Conservation (phyloP, 2,888 invertebrate genomes). For the Papilio demoleus region DNA sequence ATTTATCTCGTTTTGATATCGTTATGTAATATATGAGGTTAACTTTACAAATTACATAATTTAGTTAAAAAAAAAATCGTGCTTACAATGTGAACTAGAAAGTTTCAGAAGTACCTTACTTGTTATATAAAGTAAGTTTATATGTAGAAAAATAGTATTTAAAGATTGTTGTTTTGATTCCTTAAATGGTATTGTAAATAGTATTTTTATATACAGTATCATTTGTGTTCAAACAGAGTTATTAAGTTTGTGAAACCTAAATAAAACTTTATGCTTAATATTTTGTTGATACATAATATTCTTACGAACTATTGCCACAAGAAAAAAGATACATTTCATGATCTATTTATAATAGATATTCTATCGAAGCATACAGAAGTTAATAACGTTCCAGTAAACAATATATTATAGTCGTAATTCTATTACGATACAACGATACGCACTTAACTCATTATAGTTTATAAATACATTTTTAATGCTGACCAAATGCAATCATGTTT, state of each 20-base stretch:
- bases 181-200: no score
- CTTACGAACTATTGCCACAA: background rate
- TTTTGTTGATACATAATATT: no score
- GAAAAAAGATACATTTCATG: background rate
- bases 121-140: background rate
- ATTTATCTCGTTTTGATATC: constrained; percentile 9
- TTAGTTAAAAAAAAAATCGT: background rate
- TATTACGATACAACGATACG: constrained; percentile 13
- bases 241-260: no score
- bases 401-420: constrained; percentile 24
- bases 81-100: background rate
- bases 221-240: no score
- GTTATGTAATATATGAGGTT: background rate
- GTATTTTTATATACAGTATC: no score
- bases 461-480: constrained; percentile 26
- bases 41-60: background rate
- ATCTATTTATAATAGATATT: background rate
- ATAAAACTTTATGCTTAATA: no score
- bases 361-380: background rate
- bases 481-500: constrained; percentile 34
- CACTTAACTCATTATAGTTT: constrained; percentile 30
- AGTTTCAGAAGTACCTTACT: background rate
- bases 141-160: no score
- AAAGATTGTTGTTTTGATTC: no score
- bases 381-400: constrained; percentile 26